These are phyloP conservation scores for Ascaphus truei DNA, from an alignment of 2,113 vertebrate species.

Conservation along the genomic window DNA sequence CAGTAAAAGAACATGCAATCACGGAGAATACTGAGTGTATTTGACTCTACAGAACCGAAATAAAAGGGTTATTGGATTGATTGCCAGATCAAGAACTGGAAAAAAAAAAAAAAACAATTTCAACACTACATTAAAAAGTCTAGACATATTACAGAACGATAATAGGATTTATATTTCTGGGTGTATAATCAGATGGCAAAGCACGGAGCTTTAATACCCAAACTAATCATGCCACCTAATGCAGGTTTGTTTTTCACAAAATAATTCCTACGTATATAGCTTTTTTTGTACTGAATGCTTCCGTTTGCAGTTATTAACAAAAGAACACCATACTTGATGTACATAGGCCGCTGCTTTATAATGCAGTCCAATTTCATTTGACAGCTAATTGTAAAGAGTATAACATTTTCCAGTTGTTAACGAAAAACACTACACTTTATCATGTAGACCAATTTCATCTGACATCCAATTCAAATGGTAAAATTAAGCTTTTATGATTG, in stretches of 20 bases:
- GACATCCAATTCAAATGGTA: too few relatives aligned
- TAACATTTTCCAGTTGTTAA: neutral
- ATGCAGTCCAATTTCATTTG: neutral
- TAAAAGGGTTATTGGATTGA: conserved; percentile 32
- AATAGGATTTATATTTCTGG: conserved; percentile 37
- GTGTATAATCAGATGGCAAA: conserved; percentile 23
- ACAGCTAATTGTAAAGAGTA: neutral
- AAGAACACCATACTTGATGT: neutral
- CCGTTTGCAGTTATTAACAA: neutral
- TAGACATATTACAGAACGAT: conserved; percentile 31
- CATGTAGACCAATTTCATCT: too few relatives aligned
- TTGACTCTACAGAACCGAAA: conserved; percentile 25
- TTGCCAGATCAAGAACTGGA: conserved; percentile 34
- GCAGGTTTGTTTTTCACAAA: conserved; percentile 10
- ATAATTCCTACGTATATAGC: neutral
- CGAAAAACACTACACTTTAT: too few relatives aligned
- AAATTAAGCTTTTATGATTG: too few relatives aligned
- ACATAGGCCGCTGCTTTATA: neutral
- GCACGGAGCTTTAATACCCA: conserved; percentile 23
- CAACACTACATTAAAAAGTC: conserved; percentile 34
- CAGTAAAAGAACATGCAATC: conserved; percentile 31
- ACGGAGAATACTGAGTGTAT: conserved; percentile 4
- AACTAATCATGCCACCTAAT: conserved; percentile 28
- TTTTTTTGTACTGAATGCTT: neutral
- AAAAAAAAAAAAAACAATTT: conserved; percentile 37